These are phyloP conservation scores for Galendromus occidentalis DNA, from an alignment of 1,140 invertebrate species.

Conservation along the genomic window DNA sequence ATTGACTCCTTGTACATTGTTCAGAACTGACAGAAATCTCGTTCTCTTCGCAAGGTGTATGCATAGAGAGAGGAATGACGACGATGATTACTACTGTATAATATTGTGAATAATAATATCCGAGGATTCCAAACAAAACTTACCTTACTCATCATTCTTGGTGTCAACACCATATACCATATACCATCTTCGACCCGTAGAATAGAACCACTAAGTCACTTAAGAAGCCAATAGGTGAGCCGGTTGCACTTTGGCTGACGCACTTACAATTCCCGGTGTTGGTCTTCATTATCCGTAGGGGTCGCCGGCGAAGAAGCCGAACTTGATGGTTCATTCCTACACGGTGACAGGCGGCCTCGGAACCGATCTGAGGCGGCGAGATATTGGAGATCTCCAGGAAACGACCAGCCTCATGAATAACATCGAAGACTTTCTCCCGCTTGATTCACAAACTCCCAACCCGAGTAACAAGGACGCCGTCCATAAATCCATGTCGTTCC, in stretches of 20 bases:
- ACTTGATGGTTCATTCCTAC: neutral
- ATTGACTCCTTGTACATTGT: neutral
- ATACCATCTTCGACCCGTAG: no score
- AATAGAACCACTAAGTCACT: no score
- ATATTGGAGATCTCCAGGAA: neutral
- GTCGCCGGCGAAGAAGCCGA: conserved; percentile 4
- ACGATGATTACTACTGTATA: no score
- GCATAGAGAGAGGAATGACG: neutral
- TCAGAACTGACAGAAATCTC: neutral
- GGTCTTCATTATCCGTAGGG: neutral
- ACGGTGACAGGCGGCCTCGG: conserved; percentile 4
- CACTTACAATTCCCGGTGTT: no score
- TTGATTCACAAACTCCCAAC: neutral
- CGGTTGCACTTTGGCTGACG: no score
- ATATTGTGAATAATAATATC: no score
- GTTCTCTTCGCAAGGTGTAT: neutral
- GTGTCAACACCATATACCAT: no score
- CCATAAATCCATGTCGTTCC: conserved; percentile 10
- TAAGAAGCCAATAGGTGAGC: no score
- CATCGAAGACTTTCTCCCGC: neutral
- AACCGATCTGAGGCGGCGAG: neutral
- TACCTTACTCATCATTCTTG: no score
- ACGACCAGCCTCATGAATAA: neutral
- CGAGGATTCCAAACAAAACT: no score
- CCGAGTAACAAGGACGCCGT: conserved; percentile 9